Percentiles rank a stretch among this genome's conserved stretches.
Evolutionary conservation across 2,888 invertebrate species (phyloP).

Genomic region (Xanthia togata): DNA sequence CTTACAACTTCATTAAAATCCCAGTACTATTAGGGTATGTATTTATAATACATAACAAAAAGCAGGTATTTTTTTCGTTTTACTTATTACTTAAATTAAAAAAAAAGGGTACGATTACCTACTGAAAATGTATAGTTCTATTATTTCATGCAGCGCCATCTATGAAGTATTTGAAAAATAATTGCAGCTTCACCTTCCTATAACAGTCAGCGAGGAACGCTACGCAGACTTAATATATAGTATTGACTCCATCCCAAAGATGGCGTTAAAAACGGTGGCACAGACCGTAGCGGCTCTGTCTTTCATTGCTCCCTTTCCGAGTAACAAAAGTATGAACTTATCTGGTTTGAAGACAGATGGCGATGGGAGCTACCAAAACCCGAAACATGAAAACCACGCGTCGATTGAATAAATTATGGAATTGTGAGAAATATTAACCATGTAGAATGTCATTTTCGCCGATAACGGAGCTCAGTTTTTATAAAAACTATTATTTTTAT

Average conservation of each 20-base stretch:
- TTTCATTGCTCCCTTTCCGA: not conserved
- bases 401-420: not conserved
- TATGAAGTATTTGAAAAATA: not conserved
- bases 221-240: not conserved
- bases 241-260: not conserved
- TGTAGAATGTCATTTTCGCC: not conserved
- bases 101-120: not conserved
- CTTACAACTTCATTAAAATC: too few relatives aligned
- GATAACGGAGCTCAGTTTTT: not conserved
- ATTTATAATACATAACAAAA: not conserved
- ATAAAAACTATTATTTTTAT: too few relatives aligned
- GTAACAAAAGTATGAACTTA: not conserved
- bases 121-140: not conserved
- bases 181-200: too few relatives aligned
- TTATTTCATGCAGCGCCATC: constrained; percentile 31
- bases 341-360: constrained; percentile 21
- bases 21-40: not conserved
- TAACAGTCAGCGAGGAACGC: too few relatives aligned
- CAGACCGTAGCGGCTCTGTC: not conserved
- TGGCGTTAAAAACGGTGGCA: constrained; percentile 1
- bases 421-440: not conserved
- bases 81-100: not conserved
- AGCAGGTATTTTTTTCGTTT: not conserved
- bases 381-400: not conserved
- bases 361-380: not conserved